phyloP scores from a whole-genome alignment of 2,113 vertebrate genomes.

The Cynocephalus volans region DNA sequence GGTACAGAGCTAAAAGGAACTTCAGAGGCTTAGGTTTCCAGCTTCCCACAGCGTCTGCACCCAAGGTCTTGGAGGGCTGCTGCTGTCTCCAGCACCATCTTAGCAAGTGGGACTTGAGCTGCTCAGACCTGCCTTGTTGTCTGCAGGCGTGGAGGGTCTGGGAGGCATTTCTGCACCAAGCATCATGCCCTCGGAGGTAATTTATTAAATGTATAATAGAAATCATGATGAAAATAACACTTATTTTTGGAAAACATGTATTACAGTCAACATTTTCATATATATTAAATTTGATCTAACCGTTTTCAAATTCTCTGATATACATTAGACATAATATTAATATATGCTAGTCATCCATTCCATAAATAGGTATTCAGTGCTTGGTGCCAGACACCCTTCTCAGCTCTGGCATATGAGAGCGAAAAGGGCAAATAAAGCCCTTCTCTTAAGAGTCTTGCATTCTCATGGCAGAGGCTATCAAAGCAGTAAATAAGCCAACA shows the following conservation, averaged over 20 bases:
- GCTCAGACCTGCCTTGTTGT: too few species aligned
- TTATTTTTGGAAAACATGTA: slow-evolving; percentile 29
- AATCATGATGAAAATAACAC: background rate
- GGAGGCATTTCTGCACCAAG: background rate
- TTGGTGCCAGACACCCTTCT: background rate
- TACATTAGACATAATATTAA: background rate
- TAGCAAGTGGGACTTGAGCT: background rate
- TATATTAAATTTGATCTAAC: background rate
- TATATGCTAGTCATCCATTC: background rate
- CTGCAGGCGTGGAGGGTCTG: background rate
- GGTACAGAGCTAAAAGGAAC: background rate
- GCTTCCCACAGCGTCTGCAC: background rate
- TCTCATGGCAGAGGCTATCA: background rate
- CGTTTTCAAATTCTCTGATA: background rate
- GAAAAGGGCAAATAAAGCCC: background rate
- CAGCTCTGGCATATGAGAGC: background rate
- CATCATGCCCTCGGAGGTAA: background rate
- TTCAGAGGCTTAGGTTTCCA: background rate
- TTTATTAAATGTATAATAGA: background rate
- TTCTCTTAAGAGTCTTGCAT: background rate
- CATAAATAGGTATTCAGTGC: background rate
- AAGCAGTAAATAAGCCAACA: background rate
- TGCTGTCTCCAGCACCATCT: fast-evolving
- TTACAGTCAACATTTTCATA: background rate
- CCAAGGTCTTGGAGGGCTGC: fast-evolving